Conservation (phyloP, 2,888 invertebrate genomes). For the Brachyptera risi region DNA sequence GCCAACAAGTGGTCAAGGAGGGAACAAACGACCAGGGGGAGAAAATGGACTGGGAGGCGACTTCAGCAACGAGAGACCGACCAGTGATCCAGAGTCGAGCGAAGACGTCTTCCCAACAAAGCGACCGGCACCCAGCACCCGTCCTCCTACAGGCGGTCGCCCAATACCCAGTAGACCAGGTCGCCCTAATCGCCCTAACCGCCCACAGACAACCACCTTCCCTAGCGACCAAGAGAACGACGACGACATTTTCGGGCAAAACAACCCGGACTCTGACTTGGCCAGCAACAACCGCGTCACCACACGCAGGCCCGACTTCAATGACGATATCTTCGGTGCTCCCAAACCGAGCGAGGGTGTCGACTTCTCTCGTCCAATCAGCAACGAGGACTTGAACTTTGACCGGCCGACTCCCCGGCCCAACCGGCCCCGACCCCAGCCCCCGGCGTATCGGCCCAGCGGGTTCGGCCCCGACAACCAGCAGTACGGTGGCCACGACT, state of each 20-base stretch:
- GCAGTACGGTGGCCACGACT: constrained; percentile 29
- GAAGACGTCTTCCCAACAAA: background rate
- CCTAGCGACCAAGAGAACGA: constrained; percentile 13
- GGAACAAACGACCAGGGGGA: constrained; percentile 29
- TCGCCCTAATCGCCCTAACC: background rate
- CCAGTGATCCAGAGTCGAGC: background rate
- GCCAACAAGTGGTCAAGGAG: constrained; percentile 13
- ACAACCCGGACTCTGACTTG: too few species aligned
- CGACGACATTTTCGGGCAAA: constrained; percentile 28
- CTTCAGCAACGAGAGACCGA: background rate
- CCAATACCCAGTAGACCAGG: constrained; percentile 17
- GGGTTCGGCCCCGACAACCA: constrained; percentile 18
- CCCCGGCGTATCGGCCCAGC: background rate
- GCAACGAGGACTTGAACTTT: background rate
- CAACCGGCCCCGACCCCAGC: background rate
- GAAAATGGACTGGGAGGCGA: too few species aligned
- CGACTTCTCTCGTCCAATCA: constrained; percentile 1
- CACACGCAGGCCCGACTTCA: background rate
- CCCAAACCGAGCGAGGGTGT: background rate
- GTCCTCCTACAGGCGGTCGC: background rate
- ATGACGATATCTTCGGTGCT: constrained; percentile 22
- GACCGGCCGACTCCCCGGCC: background rate
- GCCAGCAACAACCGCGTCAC: constrained; percentile 2
- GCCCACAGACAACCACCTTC: background rate
- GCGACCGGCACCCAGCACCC: background rate